Evolutionary conservation across 2,888 invertebrate genomes (phyloP), one percentile per base, ranked within the genome.

Genomic region (Eupithecia tripunctaria): DNA sequence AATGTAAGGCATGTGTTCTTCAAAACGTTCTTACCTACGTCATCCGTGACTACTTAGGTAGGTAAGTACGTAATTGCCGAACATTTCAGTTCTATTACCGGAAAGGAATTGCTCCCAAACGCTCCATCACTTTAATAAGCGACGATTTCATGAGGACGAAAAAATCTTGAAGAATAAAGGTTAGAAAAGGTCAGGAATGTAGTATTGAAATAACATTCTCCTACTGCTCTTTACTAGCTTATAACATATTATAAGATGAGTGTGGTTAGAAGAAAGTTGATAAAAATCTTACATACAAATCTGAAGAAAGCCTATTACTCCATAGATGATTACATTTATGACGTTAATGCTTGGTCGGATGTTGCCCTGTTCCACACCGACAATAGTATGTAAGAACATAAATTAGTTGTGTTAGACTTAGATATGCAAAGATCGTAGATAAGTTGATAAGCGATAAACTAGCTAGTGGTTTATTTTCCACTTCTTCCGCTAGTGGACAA

Each of bases 41-140:
- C 47, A 0, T 51, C n/a, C 2, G 8, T 10, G 21, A n/a, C 8
- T 21, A 51, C 15, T 2, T 47, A 51, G 21, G 21, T 21, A 47
- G 8, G n/a, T n/a, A n/a, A 1, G 21, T 25, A 71, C 73, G 78
- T 81, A 81, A 83, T 81, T 81, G 78, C 76, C 70, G 69, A 82
- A 75, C 68, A 72, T 43, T 72, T 71, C 56, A 74, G 81, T 74
- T 81, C 77, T 76, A 81, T 76, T 75, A 79, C 79, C 80, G 81
- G 78, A 82, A 82, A 82, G 81, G 79, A 79, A 85, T 85, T 79
- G 78, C 80, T 85, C 85, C 84, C 85, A 76, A 71, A 82, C 80
- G 85, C 70, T 81, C 76, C 81, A 83, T 86, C 78, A 79, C 78
- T 80, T 79, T 81, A 82, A 80, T 82, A 84, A 76, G 63, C 72